Conservation (phyloP, 2,113 vertebrate species). For the Trichechus manatus region DNA sequence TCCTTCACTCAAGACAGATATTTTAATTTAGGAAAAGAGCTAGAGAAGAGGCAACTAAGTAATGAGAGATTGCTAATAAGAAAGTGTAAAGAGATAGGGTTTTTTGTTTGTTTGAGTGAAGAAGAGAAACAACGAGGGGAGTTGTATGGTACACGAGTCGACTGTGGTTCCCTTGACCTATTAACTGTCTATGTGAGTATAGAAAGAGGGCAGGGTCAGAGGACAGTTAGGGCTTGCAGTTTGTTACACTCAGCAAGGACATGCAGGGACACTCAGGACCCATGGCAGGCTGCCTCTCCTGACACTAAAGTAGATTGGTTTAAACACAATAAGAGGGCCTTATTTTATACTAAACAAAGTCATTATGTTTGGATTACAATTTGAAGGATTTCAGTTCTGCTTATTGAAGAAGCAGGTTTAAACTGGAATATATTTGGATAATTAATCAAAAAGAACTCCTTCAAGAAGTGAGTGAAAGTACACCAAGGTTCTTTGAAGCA, state of each 20-base stretch:
- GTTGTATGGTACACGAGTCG: background rate
- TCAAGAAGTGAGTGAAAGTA: background rate
- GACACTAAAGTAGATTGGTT: background rate
- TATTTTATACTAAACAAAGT: background rate
- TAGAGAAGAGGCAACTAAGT: background rate
- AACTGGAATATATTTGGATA: background rate
- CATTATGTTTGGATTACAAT: background rate
- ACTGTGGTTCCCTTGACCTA: background rate
- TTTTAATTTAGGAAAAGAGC: background rate
- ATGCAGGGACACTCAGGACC: no score
- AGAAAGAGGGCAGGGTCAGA: background rate
- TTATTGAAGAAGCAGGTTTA: background rate
- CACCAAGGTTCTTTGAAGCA: background rate
- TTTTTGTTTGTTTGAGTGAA: background rate
- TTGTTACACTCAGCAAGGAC: background rate
- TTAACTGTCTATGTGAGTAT: background rate
- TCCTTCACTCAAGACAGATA: background rate
- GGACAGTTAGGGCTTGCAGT: background rate
- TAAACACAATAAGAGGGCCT: background rate
- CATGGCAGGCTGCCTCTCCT: background rate
- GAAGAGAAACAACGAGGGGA: background rate
- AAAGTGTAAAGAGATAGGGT: background rate
- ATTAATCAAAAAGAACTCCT: constrained; percentile 46
- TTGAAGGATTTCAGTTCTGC: background rate
- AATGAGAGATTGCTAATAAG: background rate